Conservation (phyloP, 2,888 invertebrate genomes). For the Eupelmus urozonus region DNA sequence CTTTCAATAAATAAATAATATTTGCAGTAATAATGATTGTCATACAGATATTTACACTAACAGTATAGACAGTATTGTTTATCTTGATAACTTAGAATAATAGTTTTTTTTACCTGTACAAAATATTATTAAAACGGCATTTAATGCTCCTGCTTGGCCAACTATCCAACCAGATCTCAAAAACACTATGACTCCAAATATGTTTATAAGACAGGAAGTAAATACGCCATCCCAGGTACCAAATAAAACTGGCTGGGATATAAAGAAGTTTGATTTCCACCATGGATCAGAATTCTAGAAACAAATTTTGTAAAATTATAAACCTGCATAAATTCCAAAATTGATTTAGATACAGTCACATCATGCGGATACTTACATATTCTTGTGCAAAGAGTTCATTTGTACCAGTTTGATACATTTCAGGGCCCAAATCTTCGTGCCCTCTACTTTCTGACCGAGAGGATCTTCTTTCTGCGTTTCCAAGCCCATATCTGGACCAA, state of each 20-base stretch:
- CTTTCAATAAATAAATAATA: conserved; percentile 28
- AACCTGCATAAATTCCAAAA: neutral
- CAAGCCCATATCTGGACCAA: conserved; percentile 80
- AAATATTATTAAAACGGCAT: conserved; percentile 89
- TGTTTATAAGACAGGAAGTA: conserved; percentile 97
- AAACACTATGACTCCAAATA: conserved; percentile 98
- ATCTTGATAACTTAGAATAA: neutral
- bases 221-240: conserved; percentile 99
- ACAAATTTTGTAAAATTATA: conserved; percentile 31
- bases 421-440: conserved; percentile 87
- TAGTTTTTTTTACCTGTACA: conserved; percentile 86
- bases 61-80: conserved; percentile 34
- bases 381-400: conserved; percentile 95
- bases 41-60: too few species aligned
- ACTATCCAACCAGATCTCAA: conserved; percentile 98
- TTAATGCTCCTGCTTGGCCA: conserved; percentile 90
- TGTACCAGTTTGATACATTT: conserved; percentile 91
- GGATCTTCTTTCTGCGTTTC: conserved; percentile 76
- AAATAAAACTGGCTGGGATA: conserved; percentile 96
- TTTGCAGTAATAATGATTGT: neutral
- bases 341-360: too few species aligned
- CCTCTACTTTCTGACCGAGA: conserved; percentile 82
- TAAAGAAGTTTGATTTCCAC: conserved; percentile 98
- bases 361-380: conserved; percentile 81
- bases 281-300: conserved; percentile 91